These are phyloP conservation scores for Octopus bimaculoides DNA, from an alignment of 1,140 invertebrate genomes.

Conservation along the genomic window DNA sequence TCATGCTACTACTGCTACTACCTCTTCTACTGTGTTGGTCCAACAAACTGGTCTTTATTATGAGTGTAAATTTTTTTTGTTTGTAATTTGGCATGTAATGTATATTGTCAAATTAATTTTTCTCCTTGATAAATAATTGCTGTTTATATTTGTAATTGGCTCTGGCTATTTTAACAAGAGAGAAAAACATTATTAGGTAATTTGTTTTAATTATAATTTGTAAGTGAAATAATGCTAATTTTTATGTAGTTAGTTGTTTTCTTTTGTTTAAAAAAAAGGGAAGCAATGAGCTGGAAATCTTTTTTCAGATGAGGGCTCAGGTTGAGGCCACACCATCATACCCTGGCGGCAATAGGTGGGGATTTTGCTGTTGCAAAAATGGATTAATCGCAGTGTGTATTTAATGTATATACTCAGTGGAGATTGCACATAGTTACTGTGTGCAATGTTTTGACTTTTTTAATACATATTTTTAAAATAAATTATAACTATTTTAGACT, in stretches of 20 bases:
- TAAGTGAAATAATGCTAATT: slow-evolving; percentile 9
- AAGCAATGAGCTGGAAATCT: slow-evolving; percentile 17
- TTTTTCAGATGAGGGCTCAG: slow-evolving; percentile 20
- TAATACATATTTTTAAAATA: too few species aligned
- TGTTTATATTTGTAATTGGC: not conserved
- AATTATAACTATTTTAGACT: too few species aligned
- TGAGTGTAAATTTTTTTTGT: not conserved
- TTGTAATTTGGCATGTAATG: slow-evolving; percentile 9
- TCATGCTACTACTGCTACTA: not conserved
- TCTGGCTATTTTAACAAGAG: not conserved
- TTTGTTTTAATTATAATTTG: not conserved
- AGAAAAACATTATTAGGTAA: slow-evolving; percentile 5
- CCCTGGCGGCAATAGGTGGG: slow-evolving; percentile 10
- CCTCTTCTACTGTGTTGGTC: slow-evolving; percentile 5
- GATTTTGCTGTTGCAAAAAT: slow-evolving; percentile 19
- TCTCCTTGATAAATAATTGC: slow-evolving; percentile 1
- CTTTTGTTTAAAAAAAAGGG: slow-evolving; percentile 10
- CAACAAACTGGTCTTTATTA: not conserved
- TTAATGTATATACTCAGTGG: slow-evolving; percentile 2
- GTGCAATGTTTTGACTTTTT: not conserved
- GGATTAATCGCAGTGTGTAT: slow-evolving; percentile 21
- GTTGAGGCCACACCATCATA: slow-evolving; percentile 8
- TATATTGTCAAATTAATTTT: not conserved
- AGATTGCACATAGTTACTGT: not conserved
- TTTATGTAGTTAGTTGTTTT: slow-evolving; percentile 13